A percentile compares a stretch with the other conserved stretches of the same genome.
Conservation (phyloP, 2,888 invertebrate species). For the Heliconius erato region DNA sequence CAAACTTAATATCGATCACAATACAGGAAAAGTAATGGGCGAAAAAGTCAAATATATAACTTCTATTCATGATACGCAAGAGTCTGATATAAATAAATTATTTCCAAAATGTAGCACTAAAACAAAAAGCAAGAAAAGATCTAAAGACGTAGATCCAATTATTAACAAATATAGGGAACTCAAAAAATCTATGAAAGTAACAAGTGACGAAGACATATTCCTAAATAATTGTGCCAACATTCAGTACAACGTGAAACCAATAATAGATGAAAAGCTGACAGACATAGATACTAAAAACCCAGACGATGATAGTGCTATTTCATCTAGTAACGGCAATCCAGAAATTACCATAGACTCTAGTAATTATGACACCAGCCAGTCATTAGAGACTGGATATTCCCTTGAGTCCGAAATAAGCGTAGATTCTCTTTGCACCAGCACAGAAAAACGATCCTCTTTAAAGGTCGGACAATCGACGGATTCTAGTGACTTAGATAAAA, state of each 20-base stretch:
- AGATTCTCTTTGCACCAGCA: constrained; percentile 85
- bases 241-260: constrained; percentile 72
- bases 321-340: constrained; percentile 81
- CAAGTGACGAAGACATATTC: constrained; percentile 78
- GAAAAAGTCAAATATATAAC: constrained; percentile 86
- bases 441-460: constrained; percentile 86
- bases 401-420: constrained; percentile 86
- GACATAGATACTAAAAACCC: constrained; percentile 79
- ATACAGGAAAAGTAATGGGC: constrained; percentile 85
- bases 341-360: constrained; percentile 83
- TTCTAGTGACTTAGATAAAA: constrained; percentile 88
- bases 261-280: constrained; percentile 70
- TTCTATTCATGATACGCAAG: constrained; percentile 82
- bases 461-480: constrained; percentile 89
- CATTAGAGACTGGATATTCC: constrained; percentile 83
- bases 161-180: constrained; percentile 82
- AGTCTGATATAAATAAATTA: constrained; percentile 78
- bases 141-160: constrained; percentile 81
- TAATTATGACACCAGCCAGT: constrained; percentile 80
- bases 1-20: constrained; percentile 86
- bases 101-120: constrained; percentile 82
- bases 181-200: constrained; percentile 79
- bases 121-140: constrained; percentile 82
- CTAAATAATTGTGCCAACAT: constrained; percentile 82
- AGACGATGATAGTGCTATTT: constrained; percentile 82